Conservation (phyloP, 2,797 vertebrate genomes). For the Hydrolagus colliei region DNA sequence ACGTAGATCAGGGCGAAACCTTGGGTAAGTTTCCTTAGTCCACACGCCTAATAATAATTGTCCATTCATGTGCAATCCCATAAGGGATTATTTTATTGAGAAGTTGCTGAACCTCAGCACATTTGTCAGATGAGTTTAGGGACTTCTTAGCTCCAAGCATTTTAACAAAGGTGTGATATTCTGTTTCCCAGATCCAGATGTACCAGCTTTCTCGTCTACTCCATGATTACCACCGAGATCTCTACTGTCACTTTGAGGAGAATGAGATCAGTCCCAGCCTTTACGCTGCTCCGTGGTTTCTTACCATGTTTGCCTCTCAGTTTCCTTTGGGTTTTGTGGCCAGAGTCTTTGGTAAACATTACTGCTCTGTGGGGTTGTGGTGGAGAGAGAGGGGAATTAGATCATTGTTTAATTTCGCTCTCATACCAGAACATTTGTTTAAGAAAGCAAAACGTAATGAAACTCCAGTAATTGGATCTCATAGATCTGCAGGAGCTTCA, state of each 20-base stretch:
- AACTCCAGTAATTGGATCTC: too few species aligned
- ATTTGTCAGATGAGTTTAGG: not conserved
- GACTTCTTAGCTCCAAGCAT: not conserved
- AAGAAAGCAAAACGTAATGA: too few species aligned
- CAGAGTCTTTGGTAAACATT: slow-evolving; percentile 81
- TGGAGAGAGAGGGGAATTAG: too few species aligned
- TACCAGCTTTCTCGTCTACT: slow-evolving; percentile 92
- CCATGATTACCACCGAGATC: slow-evolving; percentile 89
- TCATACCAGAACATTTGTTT: too few species aligned
- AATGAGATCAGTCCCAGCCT: slow-evolving; percentile 90
- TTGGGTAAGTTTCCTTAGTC: too few species aligned
- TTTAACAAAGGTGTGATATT: not conserved
- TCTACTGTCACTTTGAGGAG: slow-evolving; percentile 83
- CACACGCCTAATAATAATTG: too few species aligned
- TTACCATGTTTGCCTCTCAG: slow-evolving; percentile 89
- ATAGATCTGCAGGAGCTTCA: too few species aligned
- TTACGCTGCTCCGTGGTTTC: slow-evolving; percentile 95
- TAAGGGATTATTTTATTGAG: too few species aligned
- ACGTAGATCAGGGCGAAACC: too few species aligned
- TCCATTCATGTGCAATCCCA: too few species aligned
- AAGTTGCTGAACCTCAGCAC: too few species aligned
- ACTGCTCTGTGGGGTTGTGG: not conserved
- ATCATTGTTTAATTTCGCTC: too few species aligned
- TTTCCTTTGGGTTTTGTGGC: slow-evolving; percentile 93
- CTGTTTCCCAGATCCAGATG: slow-evolving; percentile 81